A percentile compares a stretch with the other conserved stretches of the same genome.
Conservation (phyloP, 2,888 invertebrate genomes). For the Cepaea hortensis region DNA sequence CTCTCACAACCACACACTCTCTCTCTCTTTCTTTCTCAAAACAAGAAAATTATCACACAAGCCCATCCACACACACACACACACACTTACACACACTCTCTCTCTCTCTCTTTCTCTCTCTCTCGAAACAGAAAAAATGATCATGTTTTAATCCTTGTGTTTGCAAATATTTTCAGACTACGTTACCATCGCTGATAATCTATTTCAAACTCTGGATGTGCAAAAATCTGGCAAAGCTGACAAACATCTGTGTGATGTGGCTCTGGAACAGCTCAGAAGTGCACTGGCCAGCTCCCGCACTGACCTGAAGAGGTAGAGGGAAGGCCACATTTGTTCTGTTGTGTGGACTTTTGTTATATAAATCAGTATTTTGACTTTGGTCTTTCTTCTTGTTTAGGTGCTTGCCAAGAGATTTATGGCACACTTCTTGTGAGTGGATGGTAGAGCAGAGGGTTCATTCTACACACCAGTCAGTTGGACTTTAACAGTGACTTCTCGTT, state of each 20-base stretch:
- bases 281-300: constrained; percentile 62
- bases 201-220: constrained; percentile 66
- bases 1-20: too few relatives aligned
- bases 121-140: too few relatives aligned
- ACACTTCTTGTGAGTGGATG: too few relatives aligned
- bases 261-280: constrained; percentile 64
- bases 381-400: not conserved
- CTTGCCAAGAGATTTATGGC: too few relatives aligned
- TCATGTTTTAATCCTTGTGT: not conserved
- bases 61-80: too few relatives aligned
- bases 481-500: too few relatives aligned
- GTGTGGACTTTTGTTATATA: not conserved
- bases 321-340: not conserved
- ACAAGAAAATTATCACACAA: too few relatives aligned
- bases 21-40: too few relatives aligned
- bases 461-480: too few relatives aligned
- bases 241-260: constrained; percentile 67
- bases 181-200: constrained; percentile 59
- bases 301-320: constrained; percentile 61
- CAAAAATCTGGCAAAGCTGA: constrained; percentile 66
- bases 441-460: too few relatives aligned
- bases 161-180: constrained; percentile 61
- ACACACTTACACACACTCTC: too few relatives aligned
- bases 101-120: too few relatives aligned
- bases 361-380: not conserved